Base-by-base conservation (phyloP, 2,797 vertebrate species). In the Xenentodon cancila region DNA sequence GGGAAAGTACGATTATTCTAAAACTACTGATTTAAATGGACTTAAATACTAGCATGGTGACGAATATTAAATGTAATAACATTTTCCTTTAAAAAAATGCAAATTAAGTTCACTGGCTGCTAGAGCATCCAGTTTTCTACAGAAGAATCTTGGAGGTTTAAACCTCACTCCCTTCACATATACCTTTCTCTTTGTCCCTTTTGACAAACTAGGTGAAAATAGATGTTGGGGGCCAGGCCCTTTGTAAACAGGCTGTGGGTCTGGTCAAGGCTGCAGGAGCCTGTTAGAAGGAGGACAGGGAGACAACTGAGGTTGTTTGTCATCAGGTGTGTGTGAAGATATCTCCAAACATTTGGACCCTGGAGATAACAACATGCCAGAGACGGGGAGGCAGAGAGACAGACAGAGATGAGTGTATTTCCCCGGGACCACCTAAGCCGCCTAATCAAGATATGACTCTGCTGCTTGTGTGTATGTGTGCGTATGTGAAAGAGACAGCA, bases 271-370 rank as follows among this genome's bases (percentile, higher is more conserved):
- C 89, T 84, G 81, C 86, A 76, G 86, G 56, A 77, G 77, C 66
- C 82, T 67, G 85, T 87, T 73, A 85, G 83, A 84, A 85, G 80
- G 76, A 84, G 80, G 84, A 84, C 84, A 75, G 64, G 75, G 77
- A 82, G 81, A 88, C 86, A 73, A 88, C 82, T 82, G 81, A 83
- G 86, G 84, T 70, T 90, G 83, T 88, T 85, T 85, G 84, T 87
- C 86, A 88, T 90, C 86, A 87, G 86, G 88, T 87, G 81, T 88
- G 84, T 88, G 84, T 91, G 86, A 89, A 91, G 90, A 90, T 92
- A 89, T 89, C 89, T 89, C 84, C 86, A 89, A 90, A 90, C 88
- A 88, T 89, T 91, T 90, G 89, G 84, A 86, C 88, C 82, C 87
- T 75, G 84, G 79, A 89, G 90, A 91, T 91, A 92, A 88, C 89